A percentile compares a stretch with the other conserved stretches of the same genome.
Conservation (phyloP, 2,888 invertebrate genomes). For the Phortica okadai region DNA sequence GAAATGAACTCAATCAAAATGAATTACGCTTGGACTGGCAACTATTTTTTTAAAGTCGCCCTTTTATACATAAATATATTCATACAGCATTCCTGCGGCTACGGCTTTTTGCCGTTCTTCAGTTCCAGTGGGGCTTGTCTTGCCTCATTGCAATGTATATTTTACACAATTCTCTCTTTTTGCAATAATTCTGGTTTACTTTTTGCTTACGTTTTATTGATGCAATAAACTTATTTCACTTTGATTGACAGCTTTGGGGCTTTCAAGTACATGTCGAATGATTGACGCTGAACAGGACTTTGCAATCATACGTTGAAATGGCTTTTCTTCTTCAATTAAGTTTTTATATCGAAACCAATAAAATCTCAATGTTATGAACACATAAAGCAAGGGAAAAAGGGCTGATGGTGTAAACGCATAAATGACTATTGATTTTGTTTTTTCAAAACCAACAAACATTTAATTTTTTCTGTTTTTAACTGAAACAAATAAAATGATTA, state of each 20-base stretch:
- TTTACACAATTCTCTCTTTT: slow-evolving; percentile 4
- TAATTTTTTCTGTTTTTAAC: not conserved
- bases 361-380: not conserved
- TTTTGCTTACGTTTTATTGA: slow-evolving; percentile 7
- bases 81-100: too few relatives aligned
- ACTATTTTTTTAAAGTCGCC: too few relatives aligned
- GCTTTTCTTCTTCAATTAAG: slow-evolving; percentile 9
- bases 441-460: not conserved
- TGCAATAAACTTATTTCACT: slow-evolving; percentile 12
- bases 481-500: too few relatives aligned
- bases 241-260: slow-evolving; percentile 24
- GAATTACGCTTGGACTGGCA: too few relatives aligned
- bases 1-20: too few relatives aligned
- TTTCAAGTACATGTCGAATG: not conserved
- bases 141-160: not conserved
- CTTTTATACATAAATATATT: too few relatives aligned
- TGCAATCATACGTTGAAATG: not conserved
- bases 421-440: not conserved
- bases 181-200: not conserved
- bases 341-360: slow-evolving; percentile 15
- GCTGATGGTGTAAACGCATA: not conserved
- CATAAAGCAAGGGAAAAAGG: not conserved
- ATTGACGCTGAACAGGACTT: not conserved
- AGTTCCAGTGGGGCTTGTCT: not conserved
- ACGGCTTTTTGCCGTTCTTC: too few relatives aligned